A percentile compares a stretch with the other conserved stretches of the same genome.
phyloP scores from a whole-genome alignment of 1,140 invertebrate species.

The Fopius arisanus region DNA sequence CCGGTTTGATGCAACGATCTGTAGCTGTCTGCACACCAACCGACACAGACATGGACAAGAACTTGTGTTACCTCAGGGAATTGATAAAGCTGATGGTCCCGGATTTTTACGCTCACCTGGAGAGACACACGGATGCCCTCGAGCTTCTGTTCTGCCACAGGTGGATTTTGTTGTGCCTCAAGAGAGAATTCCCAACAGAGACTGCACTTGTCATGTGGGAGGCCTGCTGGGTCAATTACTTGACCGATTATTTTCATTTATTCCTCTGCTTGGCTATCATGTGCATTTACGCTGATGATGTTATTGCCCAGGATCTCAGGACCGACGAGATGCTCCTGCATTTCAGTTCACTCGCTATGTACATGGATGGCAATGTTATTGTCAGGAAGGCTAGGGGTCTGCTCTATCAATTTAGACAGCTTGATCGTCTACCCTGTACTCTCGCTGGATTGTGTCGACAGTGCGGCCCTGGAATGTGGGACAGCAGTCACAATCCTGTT shows the following conservation, averaged over 20 bases:
- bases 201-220: conserved; percentile 92
- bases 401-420: conserved; percentile 86
- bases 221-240: conserved; percentile 92
- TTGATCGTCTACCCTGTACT: conserved; percentile 87
- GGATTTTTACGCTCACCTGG: conserved; percentile 84
- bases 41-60: conserved; percentile 93
- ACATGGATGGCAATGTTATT: conserved; percentile 93
- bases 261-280: conserved; percentile 92
- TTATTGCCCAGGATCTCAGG: conserved; percentile 86
- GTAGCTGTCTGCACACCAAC: conserved; percentile 93
- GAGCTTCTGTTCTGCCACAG: conserved; percentile 91
- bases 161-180: conserved; percentile 92
- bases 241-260: conserved; percentile 92
- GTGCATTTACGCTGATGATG: conserved; percentile 90
- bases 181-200: conserved; percentile 87
- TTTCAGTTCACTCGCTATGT: conserved; percentile 94
- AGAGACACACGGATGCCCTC: conserved; percentile 83
- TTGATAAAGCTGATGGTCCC: conserved; percentile 87
- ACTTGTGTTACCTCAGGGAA: conserved; percentile 87
- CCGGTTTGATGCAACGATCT: conserved; percentile 88
- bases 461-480: conserved; percentile 92
- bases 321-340: conserved; percentile 94
- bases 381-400: conserved; percentile 90
- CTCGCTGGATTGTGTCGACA: conserved; percentile 85
- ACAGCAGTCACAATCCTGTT: conserved; percentile 83